phyloP scores from a whole-genome alignment of 2,888 invertebrate genomes.

The Protophormia terraenovae region DNA sequence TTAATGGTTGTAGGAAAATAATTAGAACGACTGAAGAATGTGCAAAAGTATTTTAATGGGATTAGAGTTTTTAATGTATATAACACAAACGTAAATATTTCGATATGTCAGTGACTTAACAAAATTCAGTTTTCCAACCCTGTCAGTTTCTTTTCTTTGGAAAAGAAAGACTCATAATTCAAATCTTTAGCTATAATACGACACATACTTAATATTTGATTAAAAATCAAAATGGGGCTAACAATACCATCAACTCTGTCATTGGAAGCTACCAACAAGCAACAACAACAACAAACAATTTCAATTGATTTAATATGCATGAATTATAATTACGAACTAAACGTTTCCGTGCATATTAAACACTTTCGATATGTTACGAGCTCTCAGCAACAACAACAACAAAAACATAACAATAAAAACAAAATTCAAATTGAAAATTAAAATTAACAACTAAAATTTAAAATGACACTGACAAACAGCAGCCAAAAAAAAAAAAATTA shows the following conservation, averaged over 20 bases:
- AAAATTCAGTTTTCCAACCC: background rate
- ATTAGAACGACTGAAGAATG: too few relatives aligned
- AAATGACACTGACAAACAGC: background rate
- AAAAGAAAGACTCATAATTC: background rate
- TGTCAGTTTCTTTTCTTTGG: background rate
- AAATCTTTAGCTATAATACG: background rate
- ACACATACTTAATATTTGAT: conserved; percentile 2
- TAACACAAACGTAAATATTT: too few relatives aligned
- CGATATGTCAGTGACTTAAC: background rate
- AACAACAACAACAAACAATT: background rate
- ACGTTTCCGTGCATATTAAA: conserved; percentile 21
- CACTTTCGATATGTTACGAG: background rate
- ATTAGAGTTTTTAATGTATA: too few relatives aligned
- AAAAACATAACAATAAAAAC: background rate
- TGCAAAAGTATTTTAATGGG: too few relatives aligned
- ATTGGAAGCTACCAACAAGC: background rate
- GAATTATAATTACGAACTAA: conserved; percentile 14
- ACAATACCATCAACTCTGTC: background rate
- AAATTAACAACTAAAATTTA: background rate
- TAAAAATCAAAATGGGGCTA: background rate
- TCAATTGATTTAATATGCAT: conserved; percentile 14
- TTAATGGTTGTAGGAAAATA: too few relatives aligned
- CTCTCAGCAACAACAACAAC: background rate
- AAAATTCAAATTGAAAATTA: background rate
- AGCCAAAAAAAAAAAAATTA: background rate